A percentile compares a stretch with the other conserved stretches of the same genome.
These are phyloP conservation scores for Nasonia giraulti DNA, from an alignment of 1,140 invertebrate genomes.

Conservation along the genomic window DNA sequence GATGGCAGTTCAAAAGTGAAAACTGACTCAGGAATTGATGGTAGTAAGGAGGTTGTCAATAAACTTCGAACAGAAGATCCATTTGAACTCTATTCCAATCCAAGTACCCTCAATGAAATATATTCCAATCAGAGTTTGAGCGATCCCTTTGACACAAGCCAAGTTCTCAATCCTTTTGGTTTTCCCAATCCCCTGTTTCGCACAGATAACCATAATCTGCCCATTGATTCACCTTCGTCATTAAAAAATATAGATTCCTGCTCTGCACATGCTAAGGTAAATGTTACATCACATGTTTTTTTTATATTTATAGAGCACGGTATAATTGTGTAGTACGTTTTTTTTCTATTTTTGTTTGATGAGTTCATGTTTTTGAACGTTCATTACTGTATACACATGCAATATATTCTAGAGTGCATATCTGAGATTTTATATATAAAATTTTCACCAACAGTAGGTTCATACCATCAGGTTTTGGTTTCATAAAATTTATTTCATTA, in stretches of 20 bases:
- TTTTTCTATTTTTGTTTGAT: slow-evolving; percentile 21
- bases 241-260: slow-evolving; percentile 62
- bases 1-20: background rate
- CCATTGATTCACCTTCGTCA: slow-evolving; percentile 57
- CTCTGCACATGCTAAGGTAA: slow-evolving; percentile 68
- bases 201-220: slow-evolving; percentile 53
- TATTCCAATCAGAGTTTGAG: slow-evolving; percentile 27
- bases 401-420: background rate
- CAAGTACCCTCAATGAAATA: slow-evolving; percentile 14
- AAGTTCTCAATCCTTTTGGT: slow-evolving; percentile 59
- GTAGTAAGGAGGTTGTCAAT: background rate
- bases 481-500: background rate
- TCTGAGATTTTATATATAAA: background rate
- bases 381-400: background rate
- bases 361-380: slow-evolving; percentile 37
- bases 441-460: background rate
- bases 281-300: slow-evolving; percentile 60
- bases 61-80: slow-evolving; percentile 36
- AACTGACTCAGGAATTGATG: background rate
- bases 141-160: slow-evolving; percentile 68
- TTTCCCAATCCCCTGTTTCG: slow-evolving; percentile 57
- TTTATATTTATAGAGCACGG: slow-evolving; percentile 51
- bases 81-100: slow-evolving; percentile 39
- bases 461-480: background rate
- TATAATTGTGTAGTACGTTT: background rate